phyloP scores from a whole-genome alignment of 2,113 vertebrate genomes.

The Onychostoma macrolepis region DNA sequence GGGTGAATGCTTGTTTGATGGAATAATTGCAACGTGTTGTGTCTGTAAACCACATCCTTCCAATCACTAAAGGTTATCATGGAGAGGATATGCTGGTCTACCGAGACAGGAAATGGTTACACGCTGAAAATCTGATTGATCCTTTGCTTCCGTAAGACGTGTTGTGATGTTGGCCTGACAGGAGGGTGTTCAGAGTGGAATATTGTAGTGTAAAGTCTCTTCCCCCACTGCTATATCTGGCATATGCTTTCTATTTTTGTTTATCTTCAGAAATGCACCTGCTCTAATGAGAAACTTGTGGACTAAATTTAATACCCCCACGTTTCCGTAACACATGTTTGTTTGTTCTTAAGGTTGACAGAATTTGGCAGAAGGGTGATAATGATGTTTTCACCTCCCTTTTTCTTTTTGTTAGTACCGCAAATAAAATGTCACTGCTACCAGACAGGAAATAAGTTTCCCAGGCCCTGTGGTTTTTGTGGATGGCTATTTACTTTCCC shows the following conservation, averaged over 20 bases:
- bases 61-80: slow-evolving; percentile 61
- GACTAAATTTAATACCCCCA: slow-evolving; percentile 9
- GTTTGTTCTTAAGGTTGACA: slow-evolving; percentile 8
- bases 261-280: slow-evolving; percentile 53
- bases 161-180: slow-evolving; percentile 40
- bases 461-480: not conserved
- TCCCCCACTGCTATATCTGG: slow-evolving; percentile 12
- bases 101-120: slow-evolving; percentile 61
- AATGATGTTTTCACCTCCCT: not conserved
- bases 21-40: slow-evolving; percentile 52
- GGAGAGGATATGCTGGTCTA: slow-evolving; percentile 59
- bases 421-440: not conserved
- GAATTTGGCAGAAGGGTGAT: not conserved
- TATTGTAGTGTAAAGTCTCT: slow-evolving; percentile 42
- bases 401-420: not conserved
- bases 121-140: slow-evolving; percentile 61
- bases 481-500: not conserved
- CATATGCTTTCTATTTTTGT: slow-evolving; percentile 26
- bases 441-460: not conserved
- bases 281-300: slow-evolving; percentile 35
- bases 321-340: slow-evolving; percentile 28
- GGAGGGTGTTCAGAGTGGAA: slow-evolving; percentile 54
- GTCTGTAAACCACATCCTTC: slow-evolving; percentile 61
- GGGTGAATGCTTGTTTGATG: slow-evolving; percentile 52
- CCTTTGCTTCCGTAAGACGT: slow-evolving; percentile 30